Conservation (phyloP, 1,140 invertebrate species). For the Zophobas morio region DNA sequence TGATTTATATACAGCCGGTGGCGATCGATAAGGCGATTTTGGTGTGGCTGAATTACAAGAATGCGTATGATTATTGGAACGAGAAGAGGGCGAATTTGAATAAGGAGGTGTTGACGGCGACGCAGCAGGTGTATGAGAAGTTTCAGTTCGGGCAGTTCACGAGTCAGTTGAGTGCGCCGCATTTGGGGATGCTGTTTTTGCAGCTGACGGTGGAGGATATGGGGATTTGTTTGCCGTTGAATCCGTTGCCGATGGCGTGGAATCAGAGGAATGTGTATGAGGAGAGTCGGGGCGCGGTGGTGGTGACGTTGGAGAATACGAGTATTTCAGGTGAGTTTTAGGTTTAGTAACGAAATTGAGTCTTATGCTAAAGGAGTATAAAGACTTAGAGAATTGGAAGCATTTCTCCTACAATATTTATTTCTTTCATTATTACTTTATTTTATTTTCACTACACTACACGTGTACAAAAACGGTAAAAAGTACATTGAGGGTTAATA, state of each 20-base stretch:
- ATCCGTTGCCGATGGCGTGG: slow-evolving; percentile 82
- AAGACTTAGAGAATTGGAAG: no score
- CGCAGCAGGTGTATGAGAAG: slow-evolving; percentile 84
- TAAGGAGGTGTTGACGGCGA: slow-evolving; percentile 87
- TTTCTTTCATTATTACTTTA: no score
- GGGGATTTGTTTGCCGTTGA: slow-evolving; percentile 95
- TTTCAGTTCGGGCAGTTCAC: slow-evolving; percentile 84
- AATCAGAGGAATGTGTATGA: slow-evolving; percentile 79
- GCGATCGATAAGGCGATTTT: slow-evolving; percentile 97
- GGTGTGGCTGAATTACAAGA: slow-evolving; percentile 98
- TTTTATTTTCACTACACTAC: no score
- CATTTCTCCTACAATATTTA: no score
- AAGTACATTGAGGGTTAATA: no score
- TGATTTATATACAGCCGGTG: slow-evolving; percentile 95
- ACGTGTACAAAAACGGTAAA: no score
- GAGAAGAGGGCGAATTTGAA: slow-evolving; percentile 92
- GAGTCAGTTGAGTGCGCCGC: slow-evolving; percentile 79
- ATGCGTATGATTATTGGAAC: slow-evolving; percentile 99
- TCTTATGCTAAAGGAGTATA: no score
- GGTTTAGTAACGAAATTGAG: no score
- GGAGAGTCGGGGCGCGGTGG: slow-evolving; percentile 90
- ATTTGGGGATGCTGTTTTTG: slow-evolving; percentile 92
- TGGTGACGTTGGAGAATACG: slow-evolving; percentile 94
- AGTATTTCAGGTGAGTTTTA: slow-evolving; percentile 79
- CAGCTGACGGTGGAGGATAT: slow-evolving; percentile 97